Conservation (phyloP, 2,113 vertebrate genomes). For the Podocnemis expansa region DNA sequence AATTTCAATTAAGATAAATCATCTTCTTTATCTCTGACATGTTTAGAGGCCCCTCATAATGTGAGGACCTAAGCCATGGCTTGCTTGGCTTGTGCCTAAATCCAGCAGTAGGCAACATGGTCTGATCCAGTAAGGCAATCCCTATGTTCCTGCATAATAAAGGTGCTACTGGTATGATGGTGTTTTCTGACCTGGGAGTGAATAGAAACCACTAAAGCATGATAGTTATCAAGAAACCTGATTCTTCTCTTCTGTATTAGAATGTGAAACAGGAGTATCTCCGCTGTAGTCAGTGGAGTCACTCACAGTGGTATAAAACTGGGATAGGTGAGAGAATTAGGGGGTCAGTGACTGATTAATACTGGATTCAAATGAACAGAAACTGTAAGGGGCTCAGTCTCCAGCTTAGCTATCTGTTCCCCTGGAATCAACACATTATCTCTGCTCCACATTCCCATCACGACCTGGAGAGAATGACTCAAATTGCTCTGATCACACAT, state of each 20-base stretch:
- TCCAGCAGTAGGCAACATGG: too few relatives aligned
- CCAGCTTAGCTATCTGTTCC: not conserved
- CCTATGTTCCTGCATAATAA: not conserved
- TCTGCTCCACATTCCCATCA: not conserved
- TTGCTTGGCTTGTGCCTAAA: too few relatives aligned
- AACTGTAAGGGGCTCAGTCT: not conserved
- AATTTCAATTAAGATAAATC: too few relatives aligned
- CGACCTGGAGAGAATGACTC: not conserved
- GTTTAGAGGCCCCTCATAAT: too few relatives aligned
- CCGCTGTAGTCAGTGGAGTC: slow-evolving; percentile 11
- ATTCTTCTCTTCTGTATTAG: not conserved
- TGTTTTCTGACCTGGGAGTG: not conserved
- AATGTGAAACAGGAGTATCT: not conserved
- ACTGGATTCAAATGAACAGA: not conserved
- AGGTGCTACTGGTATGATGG: not conserved
- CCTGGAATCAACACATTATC: not conserved
- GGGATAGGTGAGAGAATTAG: not conserved
- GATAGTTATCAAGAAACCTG: not conserved
- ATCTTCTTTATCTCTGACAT: too few relatives aligned
- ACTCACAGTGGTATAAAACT: not conserved
- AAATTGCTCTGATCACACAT: slow-evolving; percentile 16
- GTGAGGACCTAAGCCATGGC: too few relatives aligned
- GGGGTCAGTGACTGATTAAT: not conserved
- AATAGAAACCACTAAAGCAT: not conserved
- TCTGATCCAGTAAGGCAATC: not conserved